Percentiles rank a stretch among this genome's conserved stretches.
phyloP scores from a whole-genome alignment of 2,113 vertebrate genomes.

The Phalacrocorax aristotelis region DNA sequence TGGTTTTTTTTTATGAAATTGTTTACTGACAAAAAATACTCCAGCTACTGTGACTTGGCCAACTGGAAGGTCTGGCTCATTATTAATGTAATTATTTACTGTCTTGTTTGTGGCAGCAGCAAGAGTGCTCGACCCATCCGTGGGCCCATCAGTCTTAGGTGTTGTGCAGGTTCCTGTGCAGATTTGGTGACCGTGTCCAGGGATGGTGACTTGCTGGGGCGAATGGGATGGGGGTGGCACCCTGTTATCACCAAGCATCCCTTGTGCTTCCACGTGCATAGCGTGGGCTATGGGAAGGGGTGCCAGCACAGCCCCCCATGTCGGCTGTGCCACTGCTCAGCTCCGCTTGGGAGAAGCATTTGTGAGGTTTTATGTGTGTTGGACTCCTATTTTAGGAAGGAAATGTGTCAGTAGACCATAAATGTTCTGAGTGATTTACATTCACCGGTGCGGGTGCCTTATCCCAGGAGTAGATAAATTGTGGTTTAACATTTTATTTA shows the following conservation, averaged over 20 bases:
- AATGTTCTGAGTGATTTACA: not conserved
- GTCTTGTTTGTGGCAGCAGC: not conserved
- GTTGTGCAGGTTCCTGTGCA: fast-evolving
- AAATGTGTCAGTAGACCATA: slow-evolving; percentile 33
- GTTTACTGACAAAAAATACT: not conserved
- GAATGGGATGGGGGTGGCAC: not conserved
- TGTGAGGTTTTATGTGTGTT: not conserved
- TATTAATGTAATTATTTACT: not conserved
- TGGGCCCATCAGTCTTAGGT: fast-evolving
- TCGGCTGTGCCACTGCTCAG: fast-evolving
- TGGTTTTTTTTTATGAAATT: not conserved
- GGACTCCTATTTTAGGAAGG: not conserved
- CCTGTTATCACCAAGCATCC: not conserved
- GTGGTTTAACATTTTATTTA: not conserved
- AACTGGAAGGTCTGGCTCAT: not conserved
- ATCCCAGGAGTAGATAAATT: slow-evolving; percentile 15
- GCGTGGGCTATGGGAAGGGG: not conserved
- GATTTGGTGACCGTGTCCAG: fast-evolving
- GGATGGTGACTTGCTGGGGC: not conserved
- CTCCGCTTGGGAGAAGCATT: not conserved
- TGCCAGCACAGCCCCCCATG: not conserved
- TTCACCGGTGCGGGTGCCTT: not conserved
- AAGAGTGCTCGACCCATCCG: fast-evolving
- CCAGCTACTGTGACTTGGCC: not conserved
- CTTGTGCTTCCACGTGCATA: fast-evolving